Evolutionary conservation across 2,113 vertebrate genomes (phyloP), one percentile per base, ranked within the genome.

Genomic region (Catagonus wagneri): DNA sequence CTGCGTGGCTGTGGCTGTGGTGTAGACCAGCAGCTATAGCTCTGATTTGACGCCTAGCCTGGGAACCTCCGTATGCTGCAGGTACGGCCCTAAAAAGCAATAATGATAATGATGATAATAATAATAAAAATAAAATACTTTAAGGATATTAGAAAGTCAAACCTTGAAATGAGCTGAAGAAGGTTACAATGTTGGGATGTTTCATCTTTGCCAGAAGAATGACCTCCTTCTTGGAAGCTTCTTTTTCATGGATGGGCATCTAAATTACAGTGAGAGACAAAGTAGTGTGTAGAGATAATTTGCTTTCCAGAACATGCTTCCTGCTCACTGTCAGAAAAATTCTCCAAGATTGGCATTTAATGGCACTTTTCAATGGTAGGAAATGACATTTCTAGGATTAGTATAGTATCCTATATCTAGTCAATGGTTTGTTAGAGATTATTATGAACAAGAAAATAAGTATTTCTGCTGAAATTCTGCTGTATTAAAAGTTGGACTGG

Each of bases 131-230:
- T 86, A 93, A 83, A 88, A 91, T 69, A 69, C 17, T 76, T 89
- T 29, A 93, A 58, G 81, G 75, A 93, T 72, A 84, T 54, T 34
- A 63, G 89, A 84, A 94, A 96, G 92, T 87, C 89, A 96, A 96
- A 99, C 99, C 99, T 98, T 99, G 98, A 97, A 99, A 98, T 3
- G 99, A 99, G 32, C 85, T 75, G 90, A 99, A 98, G 98, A 99
- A 99, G 20, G 98, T 84, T 22, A 99, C 99, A 19, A 99, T 99
- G 98, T 99, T 99, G 4, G 99, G 98, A 74, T 99, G 99, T n/a
- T 99, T 99, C 99, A 99, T 99, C 97, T 98, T 98, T 9, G 99
- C 99, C 95, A 99, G 98, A 92, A 99, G 98, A 50, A 94, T 94
- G 22, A 99, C 99, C 98, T 99, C 99, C 94, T 99, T 99, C 94